Evolutionary conservation across 2,797 vertebrate species (phyloP), one percentile per base, ranked within the genome.

Genomic region (Xenentodon cancila): DNA sequence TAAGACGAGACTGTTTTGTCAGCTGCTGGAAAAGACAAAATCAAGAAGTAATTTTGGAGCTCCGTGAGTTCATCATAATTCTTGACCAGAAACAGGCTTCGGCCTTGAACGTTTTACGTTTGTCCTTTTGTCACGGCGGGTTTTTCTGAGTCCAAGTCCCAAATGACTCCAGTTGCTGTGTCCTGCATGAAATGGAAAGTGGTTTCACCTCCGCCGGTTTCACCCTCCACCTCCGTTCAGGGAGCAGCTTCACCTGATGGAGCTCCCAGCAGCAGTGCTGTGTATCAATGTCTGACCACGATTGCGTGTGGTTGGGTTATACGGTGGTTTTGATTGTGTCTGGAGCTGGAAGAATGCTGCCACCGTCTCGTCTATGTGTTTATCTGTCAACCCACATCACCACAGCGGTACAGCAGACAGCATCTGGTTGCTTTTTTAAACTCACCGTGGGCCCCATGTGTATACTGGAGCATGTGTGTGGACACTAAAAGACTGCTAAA

Each of bases 261-360:
- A 75, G 75, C 37, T 3, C 59, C 57, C 54, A 51, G 73, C 57
- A 71, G 73, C 76, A 48, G 57, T 42, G 44, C 21, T 7, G 16
- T 59, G 18, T 54, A 50, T 71, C 64, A 42, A 51, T 64, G 68
- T 71, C 79, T 86, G 78, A 84, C 85, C 85, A 81, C 47, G 78
- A 83, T 79, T 82, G 79, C 64, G 30, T 87, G 87, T 55, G 85
- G 88, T 79, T 18, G 57, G 42, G 59, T 67, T 59, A 40, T 72
- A 64, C 67, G 46, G 74, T 54, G 71, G 76, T 81, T 57, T 62
- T 76, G 82, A 89, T 87, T 85, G 84, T 81, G 82, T 90, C 75
- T 81, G 75, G 71, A 84, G 71, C 57, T 66, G 71, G 53, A 85
- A 75, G 73, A 83, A 89, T 81, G 66, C 64, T 86, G 77, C 78